Evolutionary conservation across 2,113 vertebrate genomes (phyloP), one percentile per base, ranked within the genome.

Genomic region (Chroicocephalus ridibundus): DNA sequence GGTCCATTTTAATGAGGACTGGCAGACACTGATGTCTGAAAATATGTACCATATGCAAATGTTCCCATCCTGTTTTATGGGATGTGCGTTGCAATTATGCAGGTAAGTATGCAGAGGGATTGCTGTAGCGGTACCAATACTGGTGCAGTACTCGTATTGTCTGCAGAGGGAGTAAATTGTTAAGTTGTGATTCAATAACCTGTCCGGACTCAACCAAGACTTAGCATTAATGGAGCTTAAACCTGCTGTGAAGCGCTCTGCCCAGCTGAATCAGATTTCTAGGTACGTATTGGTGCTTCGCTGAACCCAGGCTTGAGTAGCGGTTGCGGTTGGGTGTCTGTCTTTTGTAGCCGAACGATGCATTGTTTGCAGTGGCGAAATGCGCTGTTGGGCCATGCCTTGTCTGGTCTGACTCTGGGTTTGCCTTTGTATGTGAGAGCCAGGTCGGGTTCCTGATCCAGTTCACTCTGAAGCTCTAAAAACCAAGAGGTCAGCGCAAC

Each of bases 161-260:
- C 94, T 94, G 86, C 88, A 84, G 92, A 90, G 85, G 85, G 82
- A 93, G 82, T 93, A 74, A 70, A 77, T 80, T 77, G 75, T 90
- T 88, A 71, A 71, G 60, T 26, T 88, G 85, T 57, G 70, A 88
- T 91, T 95, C 40, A 65, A 15, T 92, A 93, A 90, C 64, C 61
- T 91, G 79, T 71, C 92, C 55, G 83, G 88, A 70, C 44, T 75
- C 79, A 70, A 46, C 68, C 86, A 71, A 40, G 68, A 49, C 51
- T 88, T 88, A 32, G 57, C 79, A 31, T 74, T 86, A 49, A 75
- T 88, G 82, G 92, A 68, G 51, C 60, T 77, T 44, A 83, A 78
- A 58, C 79, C 38, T 78, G 46, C 86, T 79, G 46, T 22, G 22
- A 62, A 76, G 69, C 7, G 22, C 65, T 82, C 31, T 94, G 92